These are phyloP conservation scores for Leptobrachium ailaonicum DNA, from an alignment of 2,113 vertebrate genomes.

Conservation along the genomic window DNA sequence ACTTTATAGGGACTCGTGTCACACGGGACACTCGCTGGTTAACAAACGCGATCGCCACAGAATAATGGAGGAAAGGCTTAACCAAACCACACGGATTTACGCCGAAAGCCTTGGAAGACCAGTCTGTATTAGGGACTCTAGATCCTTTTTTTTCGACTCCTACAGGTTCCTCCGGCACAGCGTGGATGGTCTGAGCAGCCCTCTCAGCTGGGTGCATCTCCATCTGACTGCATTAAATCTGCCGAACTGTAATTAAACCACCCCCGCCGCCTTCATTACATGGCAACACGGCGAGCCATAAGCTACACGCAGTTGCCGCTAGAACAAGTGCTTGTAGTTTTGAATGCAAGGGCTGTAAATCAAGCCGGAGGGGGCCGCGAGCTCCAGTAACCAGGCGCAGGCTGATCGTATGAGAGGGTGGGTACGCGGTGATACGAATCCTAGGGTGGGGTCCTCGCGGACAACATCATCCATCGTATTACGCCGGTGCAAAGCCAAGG, in stretches of 20 bases:
- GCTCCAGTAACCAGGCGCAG: constrained; percentile 6
- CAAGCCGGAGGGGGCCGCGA: not conserved
- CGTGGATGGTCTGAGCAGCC: constrained; percentile 34
- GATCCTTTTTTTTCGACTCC: too few species aligned
- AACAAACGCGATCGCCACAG: too few species aligned
- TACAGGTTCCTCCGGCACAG: not conserved
- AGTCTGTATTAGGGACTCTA: too few species aligned
- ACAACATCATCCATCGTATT: not conserved
- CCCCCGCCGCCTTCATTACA: constrained; percentile 25
- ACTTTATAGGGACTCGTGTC: too few species aligned
- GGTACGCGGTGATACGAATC: not conserved
- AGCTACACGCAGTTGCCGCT: constrained; percentile 7
- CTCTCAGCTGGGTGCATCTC: constrained; percentile 45
- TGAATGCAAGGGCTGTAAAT: constrained; percentile 4
- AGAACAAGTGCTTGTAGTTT: not conserved
- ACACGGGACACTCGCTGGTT: too few species aligned
- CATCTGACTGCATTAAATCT: constrained; percentile 54
- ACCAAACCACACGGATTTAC: too few species aligned
- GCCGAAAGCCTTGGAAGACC: too few species aligned
- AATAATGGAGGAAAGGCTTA: too few species aligned
- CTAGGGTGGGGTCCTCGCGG: constrained; percentile 31
- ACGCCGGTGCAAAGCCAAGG: constrained; percentile 23
- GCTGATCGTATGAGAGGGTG: not conserved
- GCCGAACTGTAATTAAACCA: constrained; percentile 50
- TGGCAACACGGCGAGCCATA: constrained; percentile 19